Conservation (phyloP, 2,797 vertebrate genomes). For the Rousettus madagascariensis region DNA sequence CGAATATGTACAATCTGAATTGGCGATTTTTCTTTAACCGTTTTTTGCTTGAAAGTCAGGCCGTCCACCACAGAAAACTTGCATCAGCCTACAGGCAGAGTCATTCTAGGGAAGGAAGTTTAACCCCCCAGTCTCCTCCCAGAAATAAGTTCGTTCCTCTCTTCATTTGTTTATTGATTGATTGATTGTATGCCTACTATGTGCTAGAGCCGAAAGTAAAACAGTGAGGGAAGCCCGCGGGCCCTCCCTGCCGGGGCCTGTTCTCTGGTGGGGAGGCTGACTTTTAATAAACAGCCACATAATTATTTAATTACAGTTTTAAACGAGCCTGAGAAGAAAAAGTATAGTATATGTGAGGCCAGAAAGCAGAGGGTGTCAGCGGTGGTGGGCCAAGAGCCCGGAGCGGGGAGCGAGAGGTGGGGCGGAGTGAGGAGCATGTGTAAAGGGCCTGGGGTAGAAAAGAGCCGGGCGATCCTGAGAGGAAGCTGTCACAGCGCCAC, state of each 20-base stretch:
- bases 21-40: neutral
- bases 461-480: neutral
- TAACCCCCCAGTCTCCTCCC: neutral
- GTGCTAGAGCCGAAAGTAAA: neutral
- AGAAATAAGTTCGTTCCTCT: neutral
- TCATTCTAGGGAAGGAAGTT: neutral
- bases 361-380: neutral
- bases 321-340: constrained; percentile 12
- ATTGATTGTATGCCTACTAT: neutral
- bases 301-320: constrained; percentile 25
- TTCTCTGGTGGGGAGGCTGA: neutral
- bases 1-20: neutral
- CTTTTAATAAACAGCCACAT: constrained; percentile 18
- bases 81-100: neutral
- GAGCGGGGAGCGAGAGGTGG: neutral
- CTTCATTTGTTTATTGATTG: neutral
- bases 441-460: neutral
- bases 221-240: neutral
- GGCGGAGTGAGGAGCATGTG: neutral
- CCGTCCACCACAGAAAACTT: neutral
- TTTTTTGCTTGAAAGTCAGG: neutral
- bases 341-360: neutral
- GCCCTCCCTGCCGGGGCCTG: neutral
- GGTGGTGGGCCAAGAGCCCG: neutral
- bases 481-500: neutral